These are phyloP conservation scores for Periophthalmus modestus DNA, from an alignment of 2,113 vertebrate species.

Conservation along the genomic window DNA sequence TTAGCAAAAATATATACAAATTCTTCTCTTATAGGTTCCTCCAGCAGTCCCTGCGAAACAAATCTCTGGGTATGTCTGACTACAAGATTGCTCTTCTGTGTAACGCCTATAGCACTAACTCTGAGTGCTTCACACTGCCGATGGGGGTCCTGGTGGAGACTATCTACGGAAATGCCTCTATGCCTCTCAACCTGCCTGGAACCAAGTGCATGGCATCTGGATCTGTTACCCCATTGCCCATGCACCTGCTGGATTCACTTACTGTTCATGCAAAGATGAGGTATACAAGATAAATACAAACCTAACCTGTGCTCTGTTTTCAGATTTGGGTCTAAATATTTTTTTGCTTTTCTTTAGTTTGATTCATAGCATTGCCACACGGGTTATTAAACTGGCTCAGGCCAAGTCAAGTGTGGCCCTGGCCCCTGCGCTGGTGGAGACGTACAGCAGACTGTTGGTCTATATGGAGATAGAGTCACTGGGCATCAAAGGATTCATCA, in stretches of 20 bases:
- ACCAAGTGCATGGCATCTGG: conserved; percentile 93
- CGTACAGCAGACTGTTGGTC: conserved; percentile 95
- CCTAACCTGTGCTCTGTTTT: neutral
- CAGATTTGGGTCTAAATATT: neutral
- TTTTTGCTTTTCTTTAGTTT: conserved; percentile 73
- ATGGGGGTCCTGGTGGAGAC: conserved; percentile 98
- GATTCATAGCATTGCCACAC: conserved; percentile 98
- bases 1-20: neutral
- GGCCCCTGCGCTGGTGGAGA: conserved; percentile 96
- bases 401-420: conserved; percentile 93
- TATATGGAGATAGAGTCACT: conserved; percentile 99
- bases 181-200: conserved; percentile 90
- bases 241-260: conserved; percentile 97
- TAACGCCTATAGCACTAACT: conserved; percentile 98
- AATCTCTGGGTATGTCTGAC: conserved; percentile 95
- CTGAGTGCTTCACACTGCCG: conserved; percentile 95
- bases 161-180: conserved; percentile 93
- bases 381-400: conserved; percentile 96
- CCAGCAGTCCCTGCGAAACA: conserved; percentile 95
- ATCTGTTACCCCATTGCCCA: conserved; percentile 91
- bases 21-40: conserved; percentile 81
- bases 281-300: neutral
- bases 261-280: conserved; percentile 99
- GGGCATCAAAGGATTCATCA: conserved; percentile 99
- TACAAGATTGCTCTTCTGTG: conserved; percentile 98